phyloP scores from a whole-genome alignment of 2,113 vertebrate genomes.

The human (Homo sapiens) region GRCh38 chr5:154485001-154485500 shows the following conservation, averaged over 20 bases:
- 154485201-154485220: constrained; percentile 29
- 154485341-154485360: neutral
- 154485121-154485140: constrained; percentile 72
- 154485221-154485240: constrained; percentile 29
- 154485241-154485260: constrained; percentile 44
- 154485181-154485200: constrained; percentile 55
- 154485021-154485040: neutral
- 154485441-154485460: neutral
- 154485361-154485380: neutral
- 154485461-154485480: neutral
- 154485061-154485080: constrained; percentile 38
- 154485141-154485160: constrained; percentile 73
- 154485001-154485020: neutral
- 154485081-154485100: constrained; percentile 61
- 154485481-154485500: neutral
- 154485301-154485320: constrained; percentile 25
- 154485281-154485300: constrained; percentile 32
- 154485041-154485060: neutral
- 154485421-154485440: neutral
- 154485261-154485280: neutral
- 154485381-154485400: neutral
- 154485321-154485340: constrained; percentile 43
- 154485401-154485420: neutral
- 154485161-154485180: constrained; percentile 58
- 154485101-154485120: constrained; percentile 50